Conservation (phyloP, 2,888 invertebrate species). For the Agrotis segetum region DNA sequence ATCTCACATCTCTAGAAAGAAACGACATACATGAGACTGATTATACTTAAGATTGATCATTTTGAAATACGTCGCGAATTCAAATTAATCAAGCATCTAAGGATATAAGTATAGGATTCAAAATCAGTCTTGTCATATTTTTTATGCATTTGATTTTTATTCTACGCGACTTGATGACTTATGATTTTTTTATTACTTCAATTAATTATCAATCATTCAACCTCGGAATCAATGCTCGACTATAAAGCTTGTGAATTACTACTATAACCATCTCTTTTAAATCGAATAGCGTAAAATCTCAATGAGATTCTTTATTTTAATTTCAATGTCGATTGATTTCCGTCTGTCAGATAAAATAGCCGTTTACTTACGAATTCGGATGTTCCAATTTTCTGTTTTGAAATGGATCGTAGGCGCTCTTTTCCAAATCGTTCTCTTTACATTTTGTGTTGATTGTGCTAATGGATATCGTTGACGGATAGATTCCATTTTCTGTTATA, state of each 20-base stretch:
- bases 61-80: neutral
- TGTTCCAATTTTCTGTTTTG: slow-evolving; percentile 86
- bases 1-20: slow-evolving; percentile 93
- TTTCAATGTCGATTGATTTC: slow-evolving; percentile 17
- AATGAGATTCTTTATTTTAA: slow-evolving; percentile 33
- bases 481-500: slow-evolving; percentile 86
- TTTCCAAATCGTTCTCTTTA: slow-evolving; percentile 81
- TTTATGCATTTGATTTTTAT: slow-evolving; percentile 28
- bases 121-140: slow-evolving; percentile 21
- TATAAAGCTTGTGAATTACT: slow-evolving; percentile 31
- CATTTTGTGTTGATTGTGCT: slow-evolving; percentile 87
- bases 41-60: neutral
- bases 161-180: slow-evolving; percentile 26
- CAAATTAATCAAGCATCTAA: neutral
- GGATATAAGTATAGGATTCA: slow-evolving; percentile 11
- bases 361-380: slow-evolving; percentile 87
- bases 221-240: slow-evolving; percentile 38
- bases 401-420: slow-evolving; percentile 83
- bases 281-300: slow-evolving; percentile 20
- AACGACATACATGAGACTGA: slow-evolving; percentile 5
- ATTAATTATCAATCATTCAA: slow-evolving; percentile 30
- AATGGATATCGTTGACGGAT: slow-evolving; percentile 86
- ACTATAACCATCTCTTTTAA: slow-evolving; percentile 13
- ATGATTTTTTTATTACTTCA: slow-evolving; percentile 37
- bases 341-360: slow-evolving; percentile 13